phyloP scores from a whole-genome alignment of 2,888 invertebrate species.

The Cacoxenus indagator region DNA sequence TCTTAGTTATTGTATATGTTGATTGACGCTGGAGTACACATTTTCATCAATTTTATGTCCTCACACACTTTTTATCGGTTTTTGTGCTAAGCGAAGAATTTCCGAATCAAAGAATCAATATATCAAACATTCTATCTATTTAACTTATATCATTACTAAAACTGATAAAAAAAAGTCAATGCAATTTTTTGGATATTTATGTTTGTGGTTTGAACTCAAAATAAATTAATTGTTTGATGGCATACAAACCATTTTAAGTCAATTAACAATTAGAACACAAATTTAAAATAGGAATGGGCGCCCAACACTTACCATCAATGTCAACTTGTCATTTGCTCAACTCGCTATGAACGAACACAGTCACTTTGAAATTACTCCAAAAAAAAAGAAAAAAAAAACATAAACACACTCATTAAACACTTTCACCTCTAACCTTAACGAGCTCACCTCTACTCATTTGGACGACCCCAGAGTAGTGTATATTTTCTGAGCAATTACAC shows the following conservation, averaged over 20 bases:
- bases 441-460: not conserved
- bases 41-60: no score
- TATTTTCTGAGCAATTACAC: slow-evolving; percentile 50
- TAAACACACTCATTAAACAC: not conserved
- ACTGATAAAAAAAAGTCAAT: no score
- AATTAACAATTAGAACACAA: slow-evolving; percentile 1
- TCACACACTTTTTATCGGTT: no score
- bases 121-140: no score
- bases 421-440: slow-evolving; percentile 7
- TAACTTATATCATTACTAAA: no score
- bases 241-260: not conserved
- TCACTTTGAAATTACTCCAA: not conserved
- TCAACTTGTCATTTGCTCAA: not conserved
- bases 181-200: no score
- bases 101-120: no score
- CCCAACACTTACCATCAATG: no score
- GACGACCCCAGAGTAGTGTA: not conserved
- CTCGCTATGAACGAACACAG: not conserved
- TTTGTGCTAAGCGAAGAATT: no score
- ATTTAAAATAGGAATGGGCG: no score
- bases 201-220: not conserved
- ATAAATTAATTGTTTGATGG: not conserved
- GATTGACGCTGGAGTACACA: no score
- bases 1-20: no score
- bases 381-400: not conserved